Base-by-base conservation (phyloP, 2,113 vertebrate genomes). In the Carassius carassius region DNA sequence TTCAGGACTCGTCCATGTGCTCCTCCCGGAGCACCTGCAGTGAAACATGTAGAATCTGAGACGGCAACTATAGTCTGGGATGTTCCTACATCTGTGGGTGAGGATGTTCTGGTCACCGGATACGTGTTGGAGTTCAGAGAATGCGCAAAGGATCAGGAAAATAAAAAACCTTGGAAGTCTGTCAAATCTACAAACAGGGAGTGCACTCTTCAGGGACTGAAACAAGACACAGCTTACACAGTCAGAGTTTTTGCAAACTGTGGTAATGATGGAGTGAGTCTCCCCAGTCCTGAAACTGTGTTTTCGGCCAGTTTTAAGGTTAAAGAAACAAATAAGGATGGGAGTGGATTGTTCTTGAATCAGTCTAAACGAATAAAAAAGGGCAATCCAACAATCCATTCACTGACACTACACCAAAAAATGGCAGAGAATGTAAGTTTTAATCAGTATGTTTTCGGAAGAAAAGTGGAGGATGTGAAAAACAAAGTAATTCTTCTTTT, bases 401-500 rank as follows among this genome's bases (percentile, higher is more conserved):
- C n/a, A 23, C 19, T 90, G 25, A 1, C 0, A 1, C 41, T 89
- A 4, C 81, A 87, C 16, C 14, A 16, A 12, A 58, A 70, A 23
- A 60, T 74, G 3, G 11, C n/a, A 29, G 47, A 75, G 1, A 72
- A 5, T 76, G 23, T 60, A 0, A 21, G 56, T 62, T 78, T 87
- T 63, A 25, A 62, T 17, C 76, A 86, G 21, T 83, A 60, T 54
- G 81, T 56, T 3, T 89, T 89, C 62, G 89, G 87, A 12, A 75
- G 7, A 63, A 85, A 87, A 19, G 85, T 84, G 29, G 85, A 88
- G 49, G 72, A 83, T 51, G 51, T 37, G 41, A 83, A 86, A 73
- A 86, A 83, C 69, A 90, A 90, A 69, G 87, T 88, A 0, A 79
- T 90, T 16, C 62, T 90, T 49, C 70, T 90, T 37, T 44, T 90